Base-by-base conservation (phyloP, 2,888 invertebrate genomes). In the Dioctria rufipes region DNA sequence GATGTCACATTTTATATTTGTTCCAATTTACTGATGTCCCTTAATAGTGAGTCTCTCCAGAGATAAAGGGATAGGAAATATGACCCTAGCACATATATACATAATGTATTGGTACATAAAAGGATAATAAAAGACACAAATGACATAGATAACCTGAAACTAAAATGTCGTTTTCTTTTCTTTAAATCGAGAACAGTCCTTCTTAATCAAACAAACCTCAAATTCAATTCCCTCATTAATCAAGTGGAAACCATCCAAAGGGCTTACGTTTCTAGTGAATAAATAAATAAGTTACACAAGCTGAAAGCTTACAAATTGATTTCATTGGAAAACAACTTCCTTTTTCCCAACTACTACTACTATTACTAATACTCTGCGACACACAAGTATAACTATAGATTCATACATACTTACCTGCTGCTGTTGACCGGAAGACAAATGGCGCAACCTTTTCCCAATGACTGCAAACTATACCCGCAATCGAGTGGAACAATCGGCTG, bases 251-350 rank as follows among this genome's bases (percentile, higher is more conserved):
- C 54, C 2, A 11, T n/a, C 54, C 54, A 3, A 54, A 11, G 11
- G 2, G 46, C 46, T 54, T 69, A 25, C 37, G 49, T 13, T 69
- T 69, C 49, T 37, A 25, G 69, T 51, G 25, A 25, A 25, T 25
- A 69, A 51, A 69, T 69, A 39, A 69, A 51, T 39, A 51, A 54
- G 69, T 5, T n/a, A 69, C 69, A 49, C 49, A 46, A 39, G 25
- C 43, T 51, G 69, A 69, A 51, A 42, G 43, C 69, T 0, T 69
- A 51, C 69, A 69, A 69, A 69, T 69, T 51, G 69, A 40, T 69
- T 49, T 51, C 49, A 69, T 69, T 69, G 51, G 69, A 25, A 39
- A 69, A 9, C 40, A 51, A 51, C 69, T 69, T 69, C 69, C 69
- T 51, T 67, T 69, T 67, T 67, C 43, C 49, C 49, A 51, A 39